Base-by-base conservation (phyloP, 2,888 invertebrate species). In the Plagiodera versicolora region DNA sequence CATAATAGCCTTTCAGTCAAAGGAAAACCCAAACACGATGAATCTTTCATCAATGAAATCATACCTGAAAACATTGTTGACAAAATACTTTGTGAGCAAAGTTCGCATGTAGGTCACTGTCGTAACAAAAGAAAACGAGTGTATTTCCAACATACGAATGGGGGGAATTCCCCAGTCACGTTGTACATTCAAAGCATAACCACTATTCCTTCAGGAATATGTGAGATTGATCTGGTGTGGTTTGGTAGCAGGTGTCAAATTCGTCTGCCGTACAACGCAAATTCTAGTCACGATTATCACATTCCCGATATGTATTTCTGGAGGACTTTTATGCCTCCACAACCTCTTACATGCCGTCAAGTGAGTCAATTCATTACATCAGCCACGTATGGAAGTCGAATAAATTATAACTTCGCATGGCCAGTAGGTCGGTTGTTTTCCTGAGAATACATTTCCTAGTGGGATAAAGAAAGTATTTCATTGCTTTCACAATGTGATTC, bases 271-370 rank as follows among this genome's bases (percentile, higher is more conserved):
- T 66, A 72, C 72, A 74, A 75, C 70, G 70, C 67, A 67, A 48
- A 75, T 71, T 73, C 71, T 61, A 66, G 71, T 73, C 75, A 75
- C 75, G 74, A 74, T 72, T 71, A 67, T 65, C 72, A 70, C 74
- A 74, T 75, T 75, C 70, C 72, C 72, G 69, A 67, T 70, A 74
- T 74, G 74, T 72, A 74, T 70, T 73, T 72, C 69, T 69, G 70
- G 32, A 63, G 58, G 58, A 58, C 60, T 52, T 63, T 60, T 63
- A 53, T 60, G 52, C 57, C n/a, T n/a, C n/a, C n/a, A n/a, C n/a
- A n/a, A n/a, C n/a, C n/a, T n/a, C n/a, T n/a, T n/a, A n/a, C n/a
- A n/a, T n/a, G n/a, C n/a, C n/a, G n/a, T n/a, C n/a, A n/a, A 60
- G 52, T 59, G 55, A 53, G 39, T 47, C 60, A 56, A 56, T 56